A percentile compares a stretch with the other conserved stretches of the same genome.
phyloP scores from a whole-genome alignment of 2,888 invertebrate genomes.

The Gnatocerus cornutus region DNA sequence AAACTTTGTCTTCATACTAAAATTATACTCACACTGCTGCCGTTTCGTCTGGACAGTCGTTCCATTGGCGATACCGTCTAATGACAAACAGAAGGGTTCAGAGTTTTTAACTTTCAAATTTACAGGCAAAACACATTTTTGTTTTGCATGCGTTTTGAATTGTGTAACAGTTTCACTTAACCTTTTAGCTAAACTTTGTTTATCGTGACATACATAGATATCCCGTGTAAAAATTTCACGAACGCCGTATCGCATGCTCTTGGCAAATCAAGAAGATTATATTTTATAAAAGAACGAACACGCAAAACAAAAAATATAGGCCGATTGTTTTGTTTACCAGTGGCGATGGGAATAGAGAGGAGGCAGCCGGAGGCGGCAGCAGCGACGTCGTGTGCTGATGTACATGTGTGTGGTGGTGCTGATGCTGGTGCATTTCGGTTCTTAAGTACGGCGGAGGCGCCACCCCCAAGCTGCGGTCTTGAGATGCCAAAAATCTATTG shows the following conservation, averaged over 20 bases:
- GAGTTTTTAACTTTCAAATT: slow-evolving; percentile 27
- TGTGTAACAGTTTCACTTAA: not conserved
- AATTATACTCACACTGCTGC: slow-evolving; percentile 64
- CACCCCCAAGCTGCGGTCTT: slow-evolving; percentile 77
- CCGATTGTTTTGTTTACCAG: slow-evolving; percentile 73
- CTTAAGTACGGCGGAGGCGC: slow-evolving; percentile 77
- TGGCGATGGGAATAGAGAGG: slow-evolving; percentile 77
- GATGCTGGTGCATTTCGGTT: slow-evolving; percentile 94
- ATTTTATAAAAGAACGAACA: not conserved
- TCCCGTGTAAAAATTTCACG: not conserved
- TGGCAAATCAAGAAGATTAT: not conserved
- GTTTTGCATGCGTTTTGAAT: no score
- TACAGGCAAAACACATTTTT: slow-evolving; percentile 10
- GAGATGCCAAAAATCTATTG: slow-evolving; percentile 89
- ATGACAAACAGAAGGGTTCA: slow-evolving; percentile 48
- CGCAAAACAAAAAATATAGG: slow-evolving; percentile 3
- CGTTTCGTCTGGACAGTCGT: slow-evolving; percentile 63
- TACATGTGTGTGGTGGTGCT: slow-evolving; percentile 93
- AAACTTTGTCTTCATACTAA: slow-evolving; percentile 27
- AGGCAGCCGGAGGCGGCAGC: slow-evolving; percentile 75
- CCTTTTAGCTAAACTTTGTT: not conserved
- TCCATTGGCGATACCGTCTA: slow-evolving; percentile 65
- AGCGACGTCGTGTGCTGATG: slow-evolving; percentile 86
- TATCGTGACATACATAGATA: slow-evolving; percentile 3
- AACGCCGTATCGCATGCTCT: not conserved